These are phyloP conservation scores for Malurus elegans DNA, from an alignment of 2,113 vertebrate species.

Conservation along the genomic window DNA sequence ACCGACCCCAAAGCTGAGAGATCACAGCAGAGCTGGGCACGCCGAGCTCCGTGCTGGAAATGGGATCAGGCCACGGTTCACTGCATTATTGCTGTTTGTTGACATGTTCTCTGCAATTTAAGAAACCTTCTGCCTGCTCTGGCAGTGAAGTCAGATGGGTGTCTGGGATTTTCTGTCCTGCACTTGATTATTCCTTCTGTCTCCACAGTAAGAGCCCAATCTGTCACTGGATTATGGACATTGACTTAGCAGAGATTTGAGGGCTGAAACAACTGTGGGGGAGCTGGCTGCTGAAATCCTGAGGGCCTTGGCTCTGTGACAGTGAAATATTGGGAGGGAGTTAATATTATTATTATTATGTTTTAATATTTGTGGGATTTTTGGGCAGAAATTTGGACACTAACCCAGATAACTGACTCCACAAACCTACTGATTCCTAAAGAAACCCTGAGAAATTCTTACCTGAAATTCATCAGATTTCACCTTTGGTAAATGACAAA, in stretches of 20 bases:
- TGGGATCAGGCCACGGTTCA: not conserved
- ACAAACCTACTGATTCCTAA: not conserved
- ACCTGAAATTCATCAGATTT: not conserved
- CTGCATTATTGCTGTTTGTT: not conserved
- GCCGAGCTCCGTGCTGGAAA: not conserved
- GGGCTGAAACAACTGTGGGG: not conserved
- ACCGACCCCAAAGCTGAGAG: not conserved
- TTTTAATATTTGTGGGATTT: not conserved
- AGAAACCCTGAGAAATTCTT: not conserved
- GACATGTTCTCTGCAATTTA: not conserved
- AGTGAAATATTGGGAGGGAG: not conserved
- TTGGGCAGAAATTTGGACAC: not conserved
- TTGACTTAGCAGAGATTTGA: not conserved
- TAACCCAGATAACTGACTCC: not conserved
- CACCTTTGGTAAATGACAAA: not conserved
- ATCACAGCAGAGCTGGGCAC: not conserved
- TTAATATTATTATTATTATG: too few species aligned
- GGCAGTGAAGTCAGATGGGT: not conserved
- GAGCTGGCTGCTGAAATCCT: not conserved
- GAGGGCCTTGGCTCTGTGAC: not conserved
- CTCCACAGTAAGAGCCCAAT: not conserved
- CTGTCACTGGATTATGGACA: not conserved
- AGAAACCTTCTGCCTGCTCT: not conserved
- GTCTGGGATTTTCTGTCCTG: conserved; percentile 21
- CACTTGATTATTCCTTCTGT: conserved; percentile 35